These are phyloP conservation scores for Porites lutea DNA, from an alignment of 64 coral and sea anemone species.

Conservation along the genomic window DNA sequence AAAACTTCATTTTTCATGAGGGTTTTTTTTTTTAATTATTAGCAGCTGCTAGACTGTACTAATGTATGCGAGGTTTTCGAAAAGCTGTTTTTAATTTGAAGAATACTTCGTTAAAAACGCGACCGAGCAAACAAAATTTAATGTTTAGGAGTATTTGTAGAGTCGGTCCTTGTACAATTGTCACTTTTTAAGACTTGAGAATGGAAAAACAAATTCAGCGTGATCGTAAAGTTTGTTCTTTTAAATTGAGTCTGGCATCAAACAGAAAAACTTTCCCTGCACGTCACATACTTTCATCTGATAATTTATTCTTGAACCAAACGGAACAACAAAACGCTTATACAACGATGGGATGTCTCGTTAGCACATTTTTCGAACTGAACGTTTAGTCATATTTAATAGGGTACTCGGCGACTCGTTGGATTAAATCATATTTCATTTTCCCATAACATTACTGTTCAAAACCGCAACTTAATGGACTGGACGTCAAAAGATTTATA, in stretches of 20 bases:
- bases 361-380: neutral
- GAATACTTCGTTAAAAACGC: neutral
- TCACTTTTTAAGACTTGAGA: no score
- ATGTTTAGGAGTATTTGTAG: no score
- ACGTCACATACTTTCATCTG: no score
- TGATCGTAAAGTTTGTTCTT: neutral
- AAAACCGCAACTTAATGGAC: neutral
- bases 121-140: neutral
- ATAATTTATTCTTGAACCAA: neutral
- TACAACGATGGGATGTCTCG: neutral
- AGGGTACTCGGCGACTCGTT: neutral
- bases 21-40: neutral
- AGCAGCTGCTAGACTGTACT: conserved; percentile 1
- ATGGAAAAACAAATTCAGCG: neutral
- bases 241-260: neutral
- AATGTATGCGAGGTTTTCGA: neutral
- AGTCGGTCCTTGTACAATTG: neutral
- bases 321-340: neutral
- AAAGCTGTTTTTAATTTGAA: neutral
- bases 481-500: neutral
- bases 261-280: neutral
- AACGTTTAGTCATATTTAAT: neutral
- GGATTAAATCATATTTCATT: neutral
- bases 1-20: neutral
- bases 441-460: neutral